A percentile compares a stretch with the other conserved stretches of the same genome.
These are phyloP conservation scores for Spinibarbus caldwelli DNA, from an alignment of 2,797 vertebrate species.

Conservation along the genomic window DNA sequence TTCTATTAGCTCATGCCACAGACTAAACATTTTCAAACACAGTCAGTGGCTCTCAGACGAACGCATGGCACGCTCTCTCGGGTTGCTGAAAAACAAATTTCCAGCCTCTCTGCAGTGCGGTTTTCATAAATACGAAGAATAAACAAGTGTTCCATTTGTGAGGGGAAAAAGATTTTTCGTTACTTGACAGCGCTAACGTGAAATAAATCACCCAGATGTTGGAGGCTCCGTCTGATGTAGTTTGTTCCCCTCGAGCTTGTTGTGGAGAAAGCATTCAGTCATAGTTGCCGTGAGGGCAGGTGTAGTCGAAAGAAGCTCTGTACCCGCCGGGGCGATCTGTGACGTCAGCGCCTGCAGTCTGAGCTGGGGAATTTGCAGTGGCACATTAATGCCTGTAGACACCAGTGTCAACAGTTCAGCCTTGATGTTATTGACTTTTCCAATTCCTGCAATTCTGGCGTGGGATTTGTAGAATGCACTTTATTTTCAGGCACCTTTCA, in stretches of 20 bases:
- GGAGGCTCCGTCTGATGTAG: conserved; percentile 64
- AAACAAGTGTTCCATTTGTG: conserved; percentile 53
- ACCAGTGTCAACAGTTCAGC: conserved; percentile 57
- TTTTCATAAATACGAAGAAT: conserved; percentile 56
- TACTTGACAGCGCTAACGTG: conserved; percentile 33
- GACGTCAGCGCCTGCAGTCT: conserved; percentile 67
- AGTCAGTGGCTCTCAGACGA: conserved; percentile 49
- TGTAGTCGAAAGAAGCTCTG: conserved; percentile 54
- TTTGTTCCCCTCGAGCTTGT: conserved; percentile 65
- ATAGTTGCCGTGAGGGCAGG: conserved; percentile 44
- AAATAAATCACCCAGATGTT: conserved; percentile 45
- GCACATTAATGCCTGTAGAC: conserved; percentile 66
- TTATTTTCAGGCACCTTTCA: conserved; percentile 2
- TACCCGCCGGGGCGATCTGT: conserved; percentile 58
- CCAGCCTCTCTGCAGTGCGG: conserved; percentile 44
- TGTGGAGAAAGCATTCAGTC: conserved; percentile 50
- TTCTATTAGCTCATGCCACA: conserved; percentile 55
- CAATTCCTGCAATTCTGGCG: conserved; percentile 20
- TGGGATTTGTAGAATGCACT: neutral
- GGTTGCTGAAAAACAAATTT: conserved; percentile 48
- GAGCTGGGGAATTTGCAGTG: conserved; percentile 63
- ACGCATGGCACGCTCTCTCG: conserved; percentile 37
- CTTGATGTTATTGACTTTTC: conserved; percentile 27
- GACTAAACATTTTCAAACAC: conserved; percentile 57
- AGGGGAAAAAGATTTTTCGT: conserved; percentile 32